These are phyloP conservation scores for Sebastes alutus DNA, from an alignment of 2,797 vertebrate species.

Conservation along the genomic window DNA sequence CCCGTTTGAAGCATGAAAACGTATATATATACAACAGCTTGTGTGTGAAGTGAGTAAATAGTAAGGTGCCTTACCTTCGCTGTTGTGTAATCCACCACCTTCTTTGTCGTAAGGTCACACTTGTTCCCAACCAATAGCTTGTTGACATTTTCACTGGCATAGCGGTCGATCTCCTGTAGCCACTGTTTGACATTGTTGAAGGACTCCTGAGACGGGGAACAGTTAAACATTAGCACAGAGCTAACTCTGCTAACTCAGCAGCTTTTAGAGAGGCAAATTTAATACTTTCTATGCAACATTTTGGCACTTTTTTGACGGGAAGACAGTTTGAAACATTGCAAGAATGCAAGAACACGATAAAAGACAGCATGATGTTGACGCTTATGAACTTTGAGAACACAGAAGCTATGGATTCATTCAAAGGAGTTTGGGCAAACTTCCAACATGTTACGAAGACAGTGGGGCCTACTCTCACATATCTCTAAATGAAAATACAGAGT, in stretches of 20 bases:
- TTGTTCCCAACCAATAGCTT: slow-evolving; percentile 99
- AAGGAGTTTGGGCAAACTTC: too few species aligned
- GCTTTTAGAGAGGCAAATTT: background rate
- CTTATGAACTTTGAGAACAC: background rate
- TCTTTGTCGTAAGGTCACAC: slow-evolving; percentile 98
- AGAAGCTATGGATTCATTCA: background rate
- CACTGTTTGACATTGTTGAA: slow-evolving; percentile 99
- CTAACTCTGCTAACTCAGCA: background rate
- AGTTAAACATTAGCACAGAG: background rate
- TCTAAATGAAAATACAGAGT: background rate
- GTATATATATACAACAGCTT: background rate
- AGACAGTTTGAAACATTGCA: background rate
- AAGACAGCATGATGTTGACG: background rate
- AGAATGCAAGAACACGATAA: background rate
- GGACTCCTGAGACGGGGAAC: slow-evolving; percentile 87
- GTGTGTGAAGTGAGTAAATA: background rate
- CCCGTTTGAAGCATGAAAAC: background rate
- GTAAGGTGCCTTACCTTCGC: slow-evolving; percentile 87
- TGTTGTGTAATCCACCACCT: slow-evolving; percentile 99
- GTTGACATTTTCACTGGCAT: slow-evolving; percentile 99
- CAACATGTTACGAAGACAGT: too few species aligned
- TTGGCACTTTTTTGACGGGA: background rate
- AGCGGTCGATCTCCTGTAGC: slow-evolving; percentile 99
- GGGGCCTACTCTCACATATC: too few species aligned
- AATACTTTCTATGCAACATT: background rate